Evolutionary conservation across 2,113 vertebrate species (phyloP).

Genomic region (Atherinomorus stipes): DNA sequence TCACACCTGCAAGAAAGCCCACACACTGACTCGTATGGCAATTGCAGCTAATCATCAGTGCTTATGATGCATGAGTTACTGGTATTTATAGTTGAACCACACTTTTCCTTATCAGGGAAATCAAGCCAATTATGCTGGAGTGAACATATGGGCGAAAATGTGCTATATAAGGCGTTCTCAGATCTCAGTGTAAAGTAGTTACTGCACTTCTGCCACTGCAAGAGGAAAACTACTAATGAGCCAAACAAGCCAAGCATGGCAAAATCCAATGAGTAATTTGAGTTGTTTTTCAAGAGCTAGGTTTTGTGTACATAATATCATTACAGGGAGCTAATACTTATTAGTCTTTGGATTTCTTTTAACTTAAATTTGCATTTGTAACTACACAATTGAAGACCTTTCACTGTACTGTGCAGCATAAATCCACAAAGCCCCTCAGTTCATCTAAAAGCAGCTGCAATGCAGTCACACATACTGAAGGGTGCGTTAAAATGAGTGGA

Average conservation of each 20-base stretch:
- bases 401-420: conserved; percentile 18
- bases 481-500: conserved; percentile 23
- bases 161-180: not conserved
- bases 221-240: conserved; percentile 1
- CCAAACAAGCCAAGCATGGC: not conserved
- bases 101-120: conserved; percentile 32
- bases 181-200: not conserved
- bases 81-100: conserved; percentile 25
- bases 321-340: not conserved
- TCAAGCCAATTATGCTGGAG: conserved; percentile 26
- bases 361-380: not conserved
- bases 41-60: conserved; percentile 28
- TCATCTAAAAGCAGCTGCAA: conserved; percentile 32
- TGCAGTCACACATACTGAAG: conserved; percentile 31
- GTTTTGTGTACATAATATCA: not conserved
- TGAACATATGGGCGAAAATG: not conserved
- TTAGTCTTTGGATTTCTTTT: conserved; percentile 2
- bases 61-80: conserved; percentile 1
- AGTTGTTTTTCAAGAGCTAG: not conserved
- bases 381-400: not conserved
- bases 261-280: not conserved
- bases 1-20: conserved; percentile 27
- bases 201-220: not conserved
- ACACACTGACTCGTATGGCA: not conserved
- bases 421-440: conserved; percentile 33